Conservation (phyloP, 1,140 invertebrate species). For the Lysiphlebus fabarum region DNA sequence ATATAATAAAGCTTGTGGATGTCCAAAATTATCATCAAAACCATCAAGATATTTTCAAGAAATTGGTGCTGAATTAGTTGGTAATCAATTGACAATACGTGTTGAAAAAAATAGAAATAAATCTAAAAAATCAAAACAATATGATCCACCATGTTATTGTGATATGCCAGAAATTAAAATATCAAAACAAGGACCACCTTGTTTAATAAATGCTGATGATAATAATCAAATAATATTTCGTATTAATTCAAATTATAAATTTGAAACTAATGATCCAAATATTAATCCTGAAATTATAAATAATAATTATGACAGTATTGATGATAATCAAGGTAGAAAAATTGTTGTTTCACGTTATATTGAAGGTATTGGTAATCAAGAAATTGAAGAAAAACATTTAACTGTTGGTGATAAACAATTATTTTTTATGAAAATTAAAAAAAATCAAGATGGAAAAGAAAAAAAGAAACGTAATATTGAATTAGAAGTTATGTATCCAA, state of each 20-base stretch:
- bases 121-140: conserved; percentile 26
- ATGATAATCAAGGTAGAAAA: conserved; percentile 32
- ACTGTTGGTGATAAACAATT: conserved; percentile 39
- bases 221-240: conserved; percentile 47
- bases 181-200: conserved; percentile 35
- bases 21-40: conserved; percentile 9
- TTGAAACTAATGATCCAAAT: conserved; percentile 28
- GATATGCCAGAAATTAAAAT: conserved; percentile 43
- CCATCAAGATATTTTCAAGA: conserved; percentile 40
- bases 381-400: conserved; percentile 42
- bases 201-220: conserved; percentile 39
- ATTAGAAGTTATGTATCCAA: conserved; percentile 46
- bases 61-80: conserved; percentile 41
- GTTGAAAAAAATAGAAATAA: conserved; percentile 45
- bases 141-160: conserved; percentile 46
- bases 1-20: conserved; percentile 10
- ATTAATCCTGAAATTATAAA: conserved; percentile 30
- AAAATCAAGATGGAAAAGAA: conserved; percentile 29
- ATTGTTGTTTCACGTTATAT: conserved; percentile 42
- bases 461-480: conserved; percentile 41
- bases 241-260: conserved; percentile 31
- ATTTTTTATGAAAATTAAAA: conserved; percentile 44
- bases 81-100: conserved; percentile 46
- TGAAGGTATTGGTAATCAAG: conserved; percentile 30
- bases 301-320: conserved; percentile 23